These are phyloP conservation scores for Megaleporinus macrocephalus DNA, from an alignment of 2,113 vertebrate genomes.

Conservation along the genomic window DNA sequence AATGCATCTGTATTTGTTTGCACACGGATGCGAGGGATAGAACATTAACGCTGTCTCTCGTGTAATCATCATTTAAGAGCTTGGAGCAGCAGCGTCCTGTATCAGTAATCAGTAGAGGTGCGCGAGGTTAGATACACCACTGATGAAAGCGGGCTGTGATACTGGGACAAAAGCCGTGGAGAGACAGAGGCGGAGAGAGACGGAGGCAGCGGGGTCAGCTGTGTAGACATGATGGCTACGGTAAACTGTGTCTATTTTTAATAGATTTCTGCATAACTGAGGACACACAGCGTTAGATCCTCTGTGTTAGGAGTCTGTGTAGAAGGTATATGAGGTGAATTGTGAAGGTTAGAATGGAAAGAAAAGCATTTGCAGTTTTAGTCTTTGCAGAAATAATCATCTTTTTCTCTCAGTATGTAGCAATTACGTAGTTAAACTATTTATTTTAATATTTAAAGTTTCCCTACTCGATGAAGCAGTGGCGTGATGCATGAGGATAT, in stretches of 20 bases:
- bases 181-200: not conserved
- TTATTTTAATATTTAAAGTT: no score
- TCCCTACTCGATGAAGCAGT: no score
- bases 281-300: no score
- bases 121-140: conserved; percentile 7
- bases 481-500: no score
- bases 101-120: not conserved
- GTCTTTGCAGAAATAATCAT: no score
- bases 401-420: no score
- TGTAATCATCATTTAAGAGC: conserved; percentile 11
- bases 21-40: not conserved
- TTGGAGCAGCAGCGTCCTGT: not conserved
- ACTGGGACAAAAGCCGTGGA: not conserved
- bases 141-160: conserved; percentile 14
- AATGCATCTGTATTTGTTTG: not conserved
- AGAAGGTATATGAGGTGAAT: no score
- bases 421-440: no score
- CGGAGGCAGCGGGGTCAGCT: not conserved
- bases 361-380: no score
- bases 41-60: not conserved
- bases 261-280: no score
- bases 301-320: no score
- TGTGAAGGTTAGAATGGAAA: no score
- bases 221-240: not conserved
- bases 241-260: not conserved